Evolutionary conservation across 2,888 invertebrate genomes (phyloP).

Genomic region (Idaea dimidiata): DNA sequence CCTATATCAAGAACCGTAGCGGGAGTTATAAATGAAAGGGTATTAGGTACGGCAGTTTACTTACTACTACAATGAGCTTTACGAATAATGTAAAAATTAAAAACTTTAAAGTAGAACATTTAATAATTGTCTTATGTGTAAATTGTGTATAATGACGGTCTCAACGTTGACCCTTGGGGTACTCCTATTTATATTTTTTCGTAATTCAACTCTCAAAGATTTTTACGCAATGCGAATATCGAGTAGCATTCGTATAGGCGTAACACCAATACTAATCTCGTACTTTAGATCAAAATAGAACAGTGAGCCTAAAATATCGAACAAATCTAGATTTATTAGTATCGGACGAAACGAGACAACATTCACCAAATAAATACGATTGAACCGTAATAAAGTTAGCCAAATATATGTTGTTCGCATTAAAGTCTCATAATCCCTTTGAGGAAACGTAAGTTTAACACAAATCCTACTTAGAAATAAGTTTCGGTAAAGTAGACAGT

Average conservation of each 20-base stretch:
- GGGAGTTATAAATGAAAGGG: conserved; percentile 79
- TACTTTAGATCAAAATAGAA: conserved; percentile 21
- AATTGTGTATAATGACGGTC: neutral
- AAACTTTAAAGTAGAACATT: neutral
- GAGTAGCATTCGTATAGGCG: neutral
- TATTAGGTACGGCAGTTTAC: conserved; percentile 64
- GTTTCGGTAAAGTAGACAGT: conserved; percentile 75
- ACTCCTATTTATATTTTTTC: neutral
- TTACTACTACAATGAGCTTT: conserved; percentile 56
- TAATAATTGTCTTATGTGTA: neutral
- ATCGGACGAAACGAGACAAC: conserved; percentile 18
- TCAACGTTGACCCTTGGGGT: neutral
- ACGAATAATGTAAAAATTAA: conserved; percentile 14
- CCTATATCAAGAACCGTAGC: conserved; percentile 76
- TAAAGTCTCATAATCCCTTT: conserved; percentile 68
- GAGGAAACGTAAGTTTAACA: conserved; percentile 66
- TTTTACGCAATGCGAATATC: neutral
- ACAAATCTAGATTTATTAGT: conserved; percentile 26
- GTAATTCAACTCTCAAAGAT: neutral
- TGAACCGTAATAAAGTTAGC: conserved; percentile 34
- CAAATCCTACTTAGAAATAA: conserved; percentile 77
- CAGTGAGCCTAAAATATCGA: conserved; percentile 15
- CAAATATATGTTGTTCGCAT: conserved; percentile 60
- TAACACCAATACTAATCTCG: conserved; percentile 10
- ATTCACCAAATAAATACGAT: conserved; percentile 21